These are phyloP conservation scores for Ceratoteleas bidentatus DNA, from an alignment of 1,140 invertebrate genomes.

Conservation along the genomic window DNA sequence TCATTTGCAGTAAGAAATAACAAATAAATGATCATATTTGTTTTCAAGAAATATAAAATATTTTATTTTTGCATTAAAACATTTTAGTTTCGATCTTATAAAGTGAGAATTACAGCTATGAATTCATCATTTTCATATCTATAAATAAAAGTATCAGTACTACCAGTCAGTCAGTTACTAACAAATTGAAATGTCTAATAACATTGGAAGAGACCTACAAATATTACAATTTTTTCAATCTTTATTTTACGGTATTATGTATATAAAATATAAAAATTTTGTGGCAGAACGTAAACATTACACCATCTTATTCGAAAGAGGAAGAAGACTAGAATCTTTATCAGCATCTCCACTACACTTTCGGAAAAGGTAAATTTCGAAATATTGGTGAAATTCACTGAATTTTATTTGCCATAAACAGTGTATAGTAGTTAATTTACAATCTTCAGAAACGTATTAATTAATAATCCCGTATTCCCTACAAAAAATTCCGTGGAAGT, in stretches of 20 bases:
- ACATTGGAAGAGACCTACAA: not conserved
- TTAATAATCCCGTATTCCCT: not conserved
- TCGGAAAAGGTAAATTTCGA: not conserved
- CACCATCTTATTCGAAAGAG: not conserved
- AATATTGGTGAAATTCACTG: not conserved
- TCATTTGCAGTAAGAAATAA: no score
- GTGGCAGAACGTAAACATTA: conserved; percentile 6
- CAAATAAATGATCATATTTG: no score
- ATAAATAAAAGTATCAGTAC: no score
- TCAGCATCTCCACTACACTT: not conserved
- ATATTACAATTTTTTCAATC: conserved; percentile 1
- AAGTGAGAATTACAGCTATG: no score
- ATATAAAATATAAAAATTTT: conserved; percentile 13
- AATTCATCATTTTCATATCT: no score
- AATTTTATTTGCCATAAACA: not conserved
- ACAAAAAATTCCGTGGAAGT: no score
- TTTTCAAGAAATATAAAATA: no score
- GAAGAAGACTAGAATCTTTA: not conserved
- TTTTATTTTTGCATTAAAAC: no score
- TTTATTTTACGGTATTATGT: conserved; percentile 1
- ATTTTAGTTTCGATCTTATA: no score
- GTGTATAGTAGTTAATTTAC: not conserved
- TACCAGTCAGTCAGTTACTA: not conserved
- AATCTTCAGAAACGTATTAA: not conserved
- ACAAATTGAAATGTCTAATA: not conserved